Evolutionary conservation across 2,888 invertebrate genomes (phyloP).

Genomic region (Helicoverpa assulta): DNA sequence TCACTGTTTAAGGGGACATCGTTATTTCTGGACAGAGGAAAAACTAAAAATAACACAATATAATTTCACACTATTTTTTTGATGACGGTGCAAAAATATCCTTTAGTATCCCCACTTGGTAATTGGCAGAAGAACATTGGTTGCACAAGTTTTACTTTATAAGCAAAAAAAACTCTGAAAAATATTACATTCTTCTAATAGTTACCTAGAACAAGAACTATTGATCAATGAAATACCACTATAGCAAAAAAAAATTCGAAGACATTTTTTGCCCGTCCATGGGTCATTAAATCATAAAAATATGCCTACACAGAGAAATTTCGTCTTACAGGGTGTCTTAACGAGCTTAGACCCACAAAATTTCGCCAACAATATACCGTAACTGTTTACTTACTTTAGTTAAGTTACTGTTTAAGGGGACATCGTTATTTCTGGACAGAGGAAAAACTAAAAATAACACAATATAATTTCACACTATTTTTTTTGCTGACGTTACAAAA

Average conservation of each 20-base stretch:
- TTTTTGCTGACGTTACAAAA: neutral
- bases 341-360: slow-evolving; percentile 41
- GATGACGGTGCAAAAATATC: too few relatives aligned
- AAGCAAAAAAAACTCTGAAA: too few relatives aligned
- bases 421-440: slow-evolving; percentile 30
- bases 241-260: too few relatives aligned
- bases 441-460: slow-evolving; percentile 7
- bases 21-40: slow-evolving; percentile 27
- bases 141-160: too few relatives aligned
- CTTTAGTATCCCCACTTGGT: too few relatives aligned
- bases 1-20: slow-evolving; percentile 20
- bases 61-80: neutral
- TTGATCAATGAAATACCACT: too few relatives aligned
- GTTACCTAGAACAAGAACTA: too few relatives aligned
- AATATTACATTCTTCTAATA: too few relatives aligned
- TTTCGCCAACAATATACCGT: slow-evolving; percentile 36
- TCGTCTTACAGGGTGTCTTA: slow-evolving; percentile 52
- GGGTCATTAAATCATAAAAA: too few relatives aligned
- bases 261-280: too few relatives aligned
- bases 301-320: too few relatives aligned
- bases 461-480: neutral
- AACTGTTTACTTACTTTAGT: slow-evolving; percentile 25
- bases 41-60: slow-evolving; percentile 4
- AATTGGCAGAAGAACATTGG: too few relatives aligned
- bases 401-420: slow-evolving; percentile 14